Percentiles rank a stretch among this genome's conserved stretches.
Conservation (phyloP, 1,140 invertebrate genomes). For the Saxidomus purpurata region DNA sequence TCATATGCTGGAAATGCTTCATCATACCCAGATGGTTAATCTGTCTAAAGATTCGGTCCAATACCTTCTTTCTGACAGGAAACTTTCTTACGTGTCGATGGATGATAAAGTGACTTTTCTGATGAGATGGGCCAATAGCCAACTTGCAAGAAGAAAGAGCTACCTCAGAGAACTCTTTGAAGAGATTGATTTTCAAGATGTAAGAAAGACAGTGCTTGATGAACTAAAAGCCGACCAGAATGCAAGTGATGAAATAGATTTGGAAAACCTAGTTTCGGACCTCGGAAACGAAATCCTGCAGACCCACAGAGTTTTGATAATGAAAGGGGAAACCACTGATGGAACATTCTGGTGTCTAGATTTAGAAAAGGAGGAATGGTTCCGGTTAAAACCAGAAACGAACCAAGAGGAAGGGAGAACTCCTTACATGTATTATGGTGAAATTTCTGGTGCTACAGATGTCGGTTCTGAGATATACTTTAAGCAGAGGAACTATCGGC, state of each 20-base stretch:
- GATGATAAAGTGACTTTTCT: background rate
- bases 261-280: background rate
- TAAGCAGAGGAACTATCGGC: background rate
- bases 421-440: too few relatives aligned
- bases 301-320: background rate
- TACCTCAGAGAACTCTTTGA: background rate
- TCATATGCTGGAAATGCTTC: background rate
- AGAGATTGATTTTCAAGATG: background rate
- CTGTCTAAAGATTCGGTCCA: slow-evolving; percentile 4
- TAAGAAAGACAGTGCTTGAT: background rate
- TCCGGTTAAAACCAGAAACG: background rate
- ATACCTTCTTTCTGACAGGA: background rate
- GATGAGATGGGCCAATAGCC: background rate
- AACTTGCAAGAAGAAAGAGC: background rate
- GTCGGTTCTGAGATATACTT: background rate
- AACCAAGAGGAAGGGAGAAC: background rate
- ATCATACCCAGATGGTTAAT: background rate
- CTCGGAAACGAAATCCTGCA: too few relatives aligned
- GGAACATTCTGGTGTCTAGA: slow-evolving; percentile 18
- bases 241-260: background rate
- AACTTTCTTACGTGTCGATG: background rate
- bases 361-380: slow-evolving; percentile 26
- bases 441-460: background rate
- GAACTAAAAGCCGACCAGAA: background rate
- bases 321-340: background rate